Evolutionary conservation across 1,140 invertebrate species (phyloP).

Genomic region (Drosophila grimshawi): DNA sequence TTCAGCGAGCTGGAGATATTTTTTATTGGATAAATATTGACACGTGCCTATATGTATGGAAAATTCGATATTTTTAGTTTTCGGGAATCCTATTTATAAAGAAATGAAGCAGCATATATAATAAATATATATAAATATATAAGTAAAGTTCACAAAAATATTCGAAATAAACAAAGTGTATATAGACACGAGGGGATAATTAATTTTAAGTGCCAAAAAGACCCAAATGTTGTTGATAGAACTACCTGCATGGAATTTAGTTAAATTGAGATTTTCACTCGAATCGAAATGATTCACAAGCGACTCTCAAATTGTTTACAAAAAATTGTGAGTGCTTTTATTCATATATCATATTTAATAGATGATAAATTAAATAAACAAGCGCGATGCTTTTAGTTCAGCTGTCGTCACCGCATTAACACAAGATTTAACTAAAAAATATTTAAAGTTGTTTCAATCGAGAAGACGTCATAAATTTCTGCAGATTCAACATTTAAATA

Average conservation of each 20-base stretch:
- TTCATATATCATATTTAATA: slow-evolving; percentile 30
- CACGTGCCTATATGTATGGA: slow-evolving; percentile 58
- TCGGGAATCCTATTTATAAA: slow-evolving; percentile 34
- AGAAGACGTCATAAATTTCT: slow-evolving; percentile 50
- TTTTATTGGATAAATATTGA: slow-evolving; percentile 26
- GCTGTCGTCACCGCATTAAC: background rate
- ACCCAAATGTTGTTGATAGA: slow-evolving; percentile 32
- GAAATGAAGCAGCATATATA: background rate
- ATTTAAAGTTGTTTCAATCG: slow-evolving; percentile 5
- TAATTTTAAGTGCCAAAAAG: slow-evolving; percentile 30
- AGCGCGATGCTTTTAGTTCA: slow-evolving; percentile 8
- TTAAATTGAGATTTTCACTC: slow-evolving; percentile 17
- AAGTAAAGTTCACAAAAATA: slow-evolving; percentile 29
- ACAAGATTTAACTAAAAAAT: background rate
- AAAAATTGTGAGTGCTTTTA: slow-evolving; percentile 8
- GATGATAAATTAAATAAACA: slow-evolving; percentile 31
- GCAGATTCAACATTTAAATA: slow-evolving; percentile 22
- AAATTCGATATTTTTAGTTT: slow-evolving; percentile 39
- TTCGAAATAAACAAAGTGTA: slow-evolving; percentile 12
- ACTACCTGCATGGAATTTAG: slow-evolving; percentile 37
- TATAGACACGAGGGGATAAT: slow-evolving; percentile 27
- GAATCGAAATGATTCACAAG: slow-evolving; percentile 15
- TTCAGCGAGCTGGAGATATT: slow-evolving; percentile 44
- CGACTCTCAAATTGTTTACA: background rate
- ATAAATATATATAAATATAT: slow-evolving; percentile 1